Evolutionary conservation across 2,113 vertebrate genomes (phyloP).

Genomic region (Spermophilus dauricus): DNA sequence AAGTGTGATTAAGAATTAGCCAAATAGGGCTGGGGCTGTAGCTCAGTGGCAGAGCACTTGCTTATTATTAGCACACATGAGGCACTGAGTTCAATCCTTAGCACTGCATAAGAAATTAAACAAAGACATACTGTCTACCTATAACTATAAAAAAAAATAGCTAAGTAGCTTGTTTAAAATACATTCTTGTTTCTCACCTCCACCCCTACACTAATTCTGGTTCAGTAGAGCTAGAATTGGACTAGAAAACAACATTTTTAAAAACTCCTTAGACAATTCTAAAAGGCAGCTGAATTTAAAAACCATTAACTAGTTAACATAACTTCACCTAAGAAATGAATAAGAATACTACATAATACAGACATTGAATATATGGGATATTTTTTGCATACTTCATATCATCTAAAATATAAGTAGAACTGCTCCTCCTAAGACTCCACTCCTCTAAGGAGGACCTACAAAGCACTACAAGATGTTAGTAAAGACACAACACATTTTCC

Average conservation of each 20-base stretch:
- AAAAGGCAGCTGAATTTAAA: conserved; percentile 39
- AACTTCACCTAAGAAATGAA: conserved; percentile 20
- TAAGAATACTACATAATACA: not conserved
- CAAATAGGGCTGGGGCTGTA: not conserved
- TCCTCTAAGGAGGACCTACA: not conserved
- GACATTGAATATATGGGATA: not conserved
- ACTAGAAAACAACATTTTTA: not conserved
- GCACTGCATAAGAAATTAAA: too few species aligned
- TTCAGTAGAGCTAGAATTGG: not conserved
- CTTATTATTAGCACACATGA: too few species aligned
- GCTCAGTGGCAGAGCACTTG: not conserved
- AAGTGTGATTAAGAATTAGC: not conserved
- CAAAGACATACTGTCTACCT: too few species aligned
- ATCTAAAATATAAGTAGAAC: not conserved
- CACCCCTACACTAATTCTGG: not conserved
- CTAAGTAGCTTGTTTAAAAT: conserved; percentile 7
- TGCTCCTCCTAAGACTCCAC: not conserved
- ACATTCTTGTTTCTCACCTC: not conserved
- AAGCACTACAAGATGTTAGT: not conserved
- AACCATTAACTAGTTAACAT: not conserved
- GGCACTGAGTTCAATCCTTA: too few species aligned
- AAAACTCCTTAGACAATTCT: conserved; percentile 16
- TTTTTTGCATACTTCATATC: conserved; percentile 40
- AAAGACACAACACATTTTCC: not conserved
- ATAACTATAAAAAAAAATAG: not conserved